A percentile compares a stretch with the other conserved stretches of the same genome.
Evolutionary conservation across 2,888 invertebrate genomes (phyloP).

Genomic region (Pachydiplax longipennis): DNA sequence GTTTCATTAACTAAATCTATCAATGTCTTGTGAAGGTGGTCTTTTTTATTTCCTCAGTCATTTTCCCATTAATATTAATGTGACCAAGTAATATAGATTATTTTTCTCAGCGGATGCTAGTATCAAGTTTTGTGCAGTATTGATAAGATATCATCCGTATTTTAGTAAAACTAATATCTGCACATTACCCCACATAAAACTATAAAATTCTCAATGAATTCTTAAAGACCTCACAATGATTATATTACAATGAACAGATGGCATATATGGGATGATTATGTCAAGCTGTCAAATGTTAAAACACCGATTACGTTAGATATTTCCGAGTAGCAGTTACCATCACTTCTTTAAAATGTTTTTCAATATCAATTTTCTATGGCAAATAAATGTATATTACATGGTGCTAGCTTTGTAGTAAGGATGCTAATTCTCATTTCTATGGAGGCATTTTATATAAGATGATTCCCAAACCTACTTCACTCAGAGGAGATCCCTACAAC

Average conservation of each 20-base stretch:
- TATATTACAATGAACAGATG: background rate
- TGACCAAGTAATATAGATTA: background rate
- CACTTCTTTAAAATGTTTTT: background rate
- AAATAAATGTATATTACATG: background rate
- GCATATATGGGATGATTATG: background rate
- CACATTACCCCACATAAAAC: slow-evolving; percentile 16
- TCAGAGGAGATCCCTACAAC: background rate
- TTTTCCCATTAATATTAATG: too few species aligned
- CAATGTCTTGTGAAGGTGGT: too few species aligned
- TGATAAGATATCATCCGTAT: background rate
- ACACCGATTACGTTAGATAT: background rate
- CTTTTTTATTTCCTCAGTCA: too few species aligned
- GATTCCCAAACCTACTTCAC: background rate
- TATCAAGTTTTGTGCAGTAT: background rate
- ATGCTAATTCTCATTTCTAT: background rate
- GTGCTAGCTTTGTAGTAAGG: background rate
- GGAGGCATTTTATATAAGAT: background rate
- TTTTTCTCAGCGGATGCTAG: background rate
- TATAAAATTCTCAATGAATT: slow-evolving; percentile 18
- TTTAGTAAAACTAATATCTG: slow-evolving; percentile 13
- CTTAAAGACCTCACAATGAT: background rate
- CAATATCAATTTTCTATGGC: background rate
- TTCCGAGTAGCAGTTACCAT: background rate
- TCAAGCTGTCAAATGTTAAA: background rate
- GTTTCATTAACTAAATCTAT: too few species aligned